Base-by-base conservation (phyloP, 2,888 invertebrate genomes). In the Callyntrura sp. region DNA sequence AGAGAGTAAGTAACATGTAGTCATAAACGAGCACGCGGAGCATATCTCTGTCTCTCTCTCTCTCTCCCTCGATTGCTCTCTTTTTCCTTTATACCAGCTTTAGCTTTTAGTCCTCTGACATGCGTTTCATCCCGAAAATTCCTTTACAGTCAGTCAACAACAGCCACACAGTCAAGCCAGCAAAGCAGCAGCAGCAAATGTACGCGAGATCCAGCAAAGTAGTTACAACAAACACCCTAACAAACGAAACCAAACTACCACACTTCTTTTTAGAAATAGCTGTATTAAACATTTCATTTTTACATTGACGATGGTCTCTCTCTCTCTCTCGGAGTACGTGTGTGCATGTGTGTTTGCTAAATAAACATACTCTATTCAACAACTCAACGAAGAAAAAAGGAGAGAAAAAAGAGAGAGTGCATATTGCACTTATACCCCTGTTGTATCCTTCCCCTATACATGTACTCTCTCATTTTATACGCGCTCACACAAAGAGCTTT, bases 61-160 rank as follows among this genome's bases (percentile, higher is more conserved):
- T 73, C 48, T 14, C 57, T n/a, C n/a, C n/a, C n/a, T 73, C 45
- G 73, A 73, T 73, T 73, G 73, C 70, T 65, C 65, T 70, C 62
- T 85, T 85, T 73, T 65, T 14, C 57, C 43, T 57, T 82, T 57
- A 51, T n/a, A 60, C 23, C 23, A 62, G 48, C 73, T 62, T 78
- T 55, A 55, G 57, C 55, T 78, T 78, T 78, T 78, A 62, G 81
- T 51, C 78, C 82, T 79, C 83, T 86, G 90, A 90, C 91, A 91
- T 90, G 90, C 89, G 91, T 91, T 89, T 89, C 85, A 76, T 85
- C 85, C 79, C 82, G 68, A 83, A 79, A 90, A 86, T 90, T 79
- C 89, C 84, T 90, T 51, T 43, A 25, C 25, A 73, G 45, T 73
- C 45, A 70, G 11, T 23, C 25, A n/a, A 57, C 17, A 65, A 65